Conservation (phyloP, 1,140 invertebrate species). For the Linepithema humile region DNA sequence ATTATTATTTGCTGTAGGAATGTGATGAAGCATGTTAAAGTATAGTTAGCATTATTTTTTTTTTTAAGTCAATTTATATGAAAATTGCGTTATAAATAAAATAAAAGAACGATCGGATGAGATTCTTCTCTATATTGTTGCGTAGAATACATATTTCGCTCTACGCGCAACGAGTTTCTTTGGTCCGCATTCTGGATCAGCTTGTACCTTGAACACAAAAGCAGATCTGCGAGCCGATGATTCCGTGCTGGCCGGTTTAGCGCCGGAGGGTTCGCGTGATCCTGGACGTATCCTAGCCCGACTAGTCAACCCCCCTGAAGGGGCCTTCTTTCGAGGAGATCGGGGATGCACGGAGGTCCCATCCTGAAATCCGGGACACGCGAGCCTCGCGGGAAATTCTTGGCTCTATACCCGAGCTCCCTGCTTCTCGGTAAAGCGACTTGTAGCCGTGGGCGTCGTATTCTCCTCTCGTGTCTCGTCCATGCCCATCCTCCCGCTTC, state of each 20-base stretch:
- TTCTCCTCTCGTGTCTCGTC: slow-evolving; percentile 74
- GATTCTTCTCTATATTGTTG: not conserved
- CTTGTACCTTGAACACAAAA: slow-evolving; percentile 20
- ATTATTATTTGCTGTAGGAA: not conserved
- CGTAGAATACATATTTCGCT: not conserved
- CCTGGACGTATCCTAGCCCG: slow-evolving; percentile 75
- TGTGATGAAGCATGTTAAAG: not conserved
- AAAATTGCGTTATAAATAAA: not conserved
- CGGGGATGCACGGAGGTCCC: slow-evolving; percentile 77
- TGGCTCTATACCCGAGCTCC: slow-evolving; percentile 62
- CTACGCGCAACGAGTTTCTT: not conserved
- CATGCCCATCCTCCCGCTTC: slow-evolving; percentile 52
- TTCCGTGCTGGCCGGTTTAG: slow-evolving; percentile 68
- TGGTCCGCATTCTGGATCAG: not conserved
- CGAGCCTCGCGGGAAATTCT: slow-evolving; percentile 84
- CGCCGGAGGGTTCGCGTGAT: slow-evolving; percentile 77
- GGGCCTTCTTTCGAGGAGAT: slow-evolving; percentile 71
- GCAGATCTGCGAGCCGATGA: slow-evolving; percentile 63
- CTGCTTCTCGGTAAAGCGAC: slow-evolving; percentile 78
- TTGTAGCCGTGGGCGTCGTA: slow-evolving; percentile 70
- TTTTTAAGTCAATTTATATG: not conserved
- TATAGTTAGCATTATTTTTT: not conserved
- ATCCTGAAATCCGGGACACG: slow-evolving; percentile 83
- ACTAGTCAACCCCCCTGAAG: slow-evolving; percentile 69
- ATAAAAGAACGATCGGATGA: not conserved